phyloP scores from a whole-genome alignment of 2,797 vertebrate genomes.

The Phrynocephalus guinanensis region DNA sequence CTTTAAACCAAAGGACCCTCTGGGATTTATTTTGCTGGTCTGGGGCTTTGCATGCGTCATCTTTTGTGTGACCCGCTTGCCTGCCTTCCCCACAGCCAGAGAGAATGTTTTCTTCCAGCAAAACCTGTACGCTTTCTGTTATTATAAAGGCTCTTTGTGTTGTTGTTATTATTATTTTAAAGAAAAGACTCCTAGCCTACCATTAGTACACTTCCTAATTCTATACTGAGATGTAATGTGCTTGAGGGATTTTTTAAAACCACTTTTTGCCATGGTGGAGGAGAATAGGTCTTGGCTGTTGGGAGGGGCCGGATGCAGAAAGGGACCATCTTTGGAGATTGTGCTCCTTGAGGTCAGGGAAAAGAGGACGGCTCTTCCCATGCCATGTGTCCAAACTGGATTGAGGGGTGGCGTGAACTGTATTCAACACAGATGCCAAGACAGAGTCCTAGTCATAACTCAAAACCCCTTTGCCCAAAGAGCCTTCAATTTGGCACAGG shows the following conservation, averaged over 20 bases:
- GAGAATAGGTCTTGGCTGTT: neutral
- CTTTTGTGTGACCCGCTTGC: too few species aligned
- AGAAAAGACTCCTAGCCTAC: neutral
- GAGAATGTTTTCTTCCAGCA: too few species aligned
- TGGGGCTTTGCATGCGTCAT: too few species aligned
- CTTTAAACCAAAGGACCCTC: too few species aligned
- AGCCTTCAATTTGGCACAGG: too few species aligned
- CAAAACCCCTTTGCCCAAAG: too few species aligned
- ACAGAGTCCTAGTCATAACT: too few species aligned
- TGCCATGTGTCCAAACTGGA: neutral
- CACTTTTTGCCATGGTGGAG: neutral
- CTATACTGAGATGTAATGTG: neutral
- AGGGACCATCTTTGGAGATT: neutral
- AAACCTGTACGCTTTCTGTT: too few species aligned
- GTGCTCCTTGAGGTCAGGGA: neutral
- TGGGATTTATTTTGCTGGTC: too few species aligned
- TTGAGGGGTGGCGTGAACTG: neutral
- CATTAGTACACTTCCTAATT: neutral
- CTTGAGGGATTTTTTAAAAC: neutral
- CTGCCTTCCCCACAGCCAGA: too few species aligned
- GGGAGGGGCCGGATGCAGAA: neutral
- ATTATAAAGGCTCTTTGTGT: too few species aligned
- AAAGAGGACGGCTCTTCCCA: neutral
- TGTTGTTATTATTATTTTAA: too few species aligned
- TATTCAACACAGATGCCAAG: neutral